Evolutionary conservation across 2,113 vertebrate species (phyloP), one percentile per base, ranked within the genome.

Genomic region (Rhadina sibilatrix): DNA sequence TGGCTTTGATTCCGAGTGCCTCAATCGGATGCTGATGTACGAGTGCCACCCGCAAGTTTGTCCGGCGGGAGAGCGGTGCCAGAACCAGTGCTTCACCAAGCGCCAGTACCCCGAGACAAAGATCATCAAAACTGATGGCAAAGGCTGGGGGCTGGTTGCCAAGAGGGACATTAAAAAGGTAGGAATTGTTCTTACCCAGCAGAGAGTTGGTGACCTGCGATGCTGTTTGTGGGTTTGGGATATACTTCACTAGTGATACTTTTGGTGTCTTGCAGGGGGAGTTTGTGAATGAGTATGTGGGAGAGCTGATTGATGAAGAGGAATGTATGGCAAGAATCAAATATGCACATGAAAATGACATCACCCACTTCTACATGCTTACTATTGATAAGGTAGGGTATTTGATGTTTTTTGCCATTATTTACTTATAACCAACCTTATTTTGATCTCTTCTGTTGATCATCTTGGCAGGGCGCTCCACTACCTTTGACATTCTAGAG

Each of bases 331-430:
- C 99, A 23, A 97, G 99, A 64, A 99, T 99, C 97, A 98, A 97
- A 81, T 97, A 98, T 7, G 99, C 99, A 6, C 99, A 99, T 16
- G 99, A 99, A 92, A 99, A 99, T 44, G 99, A 99, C 97, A 99
- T 99, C 96, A 99, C 98, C 0, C 98, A 99, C 96, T 99, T 99
- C 97, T 99, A 99, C 97, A 99, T 99, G 99, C 99, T 99, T 80
- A 99, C 99, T 49, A 99, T 99, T 40, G 99, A 99, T 97, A 99
- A 99, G 99, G 99, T 99, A 98, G 3, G 30, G 15, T 78, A n/a
- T 83, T 88, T 20, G 31, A 40, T 40, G 0, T 3, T 28, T 49
- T 25, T 15, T 42, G 14, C 30, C 2, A 0, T 47, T 53, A 25
- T 35, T 79, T 71, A 57, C 42, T 52, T 42, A 2, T 3, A 81